These are phyloP conservation scores for Pterocles burchelli DNA, from an alignment of 2,113 vertebrate genomes.

Conservation along the genomic window DNA sequence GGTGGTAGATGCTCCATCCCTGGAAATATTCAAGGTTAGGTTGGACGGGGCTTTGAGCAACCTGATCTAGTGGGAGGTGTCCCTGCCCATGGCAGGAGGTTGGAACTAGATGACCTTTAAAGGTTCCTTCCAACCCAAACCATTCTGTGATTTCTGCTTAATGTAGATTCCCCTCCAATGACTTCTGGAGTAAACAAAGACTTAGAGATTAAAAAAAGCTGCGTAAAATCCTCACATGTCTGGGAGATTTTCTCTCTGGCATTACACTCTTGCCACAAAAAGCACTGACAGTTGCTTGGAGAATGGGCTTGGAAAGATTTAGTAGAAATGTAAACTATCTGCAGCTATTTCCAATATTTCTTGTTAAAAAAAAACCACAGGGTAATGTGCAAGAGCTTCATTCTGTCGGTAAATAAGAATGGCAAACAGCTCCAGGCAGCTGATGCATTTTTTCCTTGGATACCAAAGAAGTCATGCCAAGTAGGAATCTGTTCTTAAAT, in stretches of 20 bases:
- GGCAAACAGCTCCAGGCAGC: neutral
- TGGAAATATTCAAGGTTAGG: no score
- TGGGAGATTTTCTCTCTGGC: neutral
- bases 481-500: neutral
- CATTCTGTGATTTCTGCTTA: neutral
- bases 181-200: neutral
- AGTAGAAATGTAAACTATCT: neutral
- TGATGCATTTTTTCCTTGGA: neutral
- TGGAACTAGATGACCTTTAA: no score
- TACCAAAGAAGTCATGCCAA: neutral
- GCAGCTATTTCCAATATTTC: neutral
- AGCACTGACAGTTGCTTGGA: neutral
- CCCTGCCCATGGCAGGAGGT: no score
- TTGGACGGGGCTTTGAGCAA: no score
- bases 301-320: neutral
- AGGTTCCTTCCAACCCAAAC: neutral
- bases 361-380: neutral
- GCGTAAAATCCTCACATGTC: neutral
- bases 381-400: neutral
- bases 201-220: neutral
- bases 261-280: accelerated
- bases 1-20: no score
- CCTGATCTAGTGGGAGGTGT: no score
- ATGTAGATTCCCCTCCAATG: neutral
- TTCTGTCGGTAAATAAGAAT: neutral